phyloP scores from a whole-genome alignment of 2,888 invertebrate species.

The Ethmia dodecea region DNA sequence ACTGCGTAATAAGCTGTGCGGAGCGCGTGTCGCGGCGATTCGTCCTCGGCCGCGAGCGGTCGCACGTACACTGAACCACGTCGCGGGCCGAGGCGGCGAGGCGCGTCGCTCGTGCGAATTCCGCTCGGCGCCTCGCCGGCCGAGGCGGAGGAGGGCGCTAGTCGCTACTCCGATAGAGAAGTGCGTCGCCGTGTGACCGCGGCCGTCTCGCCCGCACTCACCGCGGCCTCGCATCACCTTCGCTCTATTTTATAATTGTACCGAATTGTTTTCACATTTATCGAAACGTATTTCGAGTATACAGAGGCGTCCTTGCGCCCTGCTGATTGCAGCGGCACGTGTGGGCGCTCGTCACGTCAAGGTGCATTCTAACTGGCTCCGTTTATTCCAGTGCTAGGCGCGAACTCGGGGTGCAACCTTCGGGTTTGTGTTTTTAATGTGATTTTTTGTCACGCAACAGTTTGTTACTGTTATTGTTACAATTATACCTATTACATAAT shows the following conservation, averaged over 20 bases:
- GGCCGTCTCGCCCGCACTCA: conserved; percentile 28
- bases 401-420: too few relatives aligned
- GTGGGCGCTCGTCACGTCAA: conserved; percentile 8
- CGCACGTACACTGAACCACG: conserved; percentile 72
- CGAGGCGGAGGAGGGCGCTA: conserved; percentile 33
- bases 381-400: too few relatives aligned
- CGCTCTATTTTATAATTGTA: conserved; percentile 30
- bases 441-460: too few relatives aligned
- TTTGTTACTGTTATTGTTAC: too few relatives aligned
- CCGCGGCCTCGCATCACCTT: conserved; percentile 34
- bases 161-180: conserved; percentile 48
- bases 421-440: too few relatives aligned
- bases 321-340: conserved; percentile 25
- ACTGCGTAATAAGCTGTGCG: conserved; percentile 72
- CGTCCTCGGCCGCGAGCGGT: conserved; percentile 63
- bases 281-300: conserved; percentile 23
- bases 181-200: conserved; percentile 59
- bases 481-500: too few relatives aligned
- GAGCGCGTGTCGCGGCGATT: conserved; percentile 44
- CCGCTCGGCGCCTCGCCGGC: conserved; percentile 44
- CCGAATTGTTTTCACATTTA: conserved; percentile 41
- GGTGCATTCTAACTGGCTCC: too few relatives aligned
- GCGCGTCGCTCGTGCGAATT: conserved; percentile 32
- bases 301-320: conserved; percentile 32
- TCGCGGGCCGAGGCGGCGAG: conserved; percentile 65